phyloP scores from a whole-genome alignment of 2,888 invertebrate genomes.

The Drosophila niveifrons region DNA sequence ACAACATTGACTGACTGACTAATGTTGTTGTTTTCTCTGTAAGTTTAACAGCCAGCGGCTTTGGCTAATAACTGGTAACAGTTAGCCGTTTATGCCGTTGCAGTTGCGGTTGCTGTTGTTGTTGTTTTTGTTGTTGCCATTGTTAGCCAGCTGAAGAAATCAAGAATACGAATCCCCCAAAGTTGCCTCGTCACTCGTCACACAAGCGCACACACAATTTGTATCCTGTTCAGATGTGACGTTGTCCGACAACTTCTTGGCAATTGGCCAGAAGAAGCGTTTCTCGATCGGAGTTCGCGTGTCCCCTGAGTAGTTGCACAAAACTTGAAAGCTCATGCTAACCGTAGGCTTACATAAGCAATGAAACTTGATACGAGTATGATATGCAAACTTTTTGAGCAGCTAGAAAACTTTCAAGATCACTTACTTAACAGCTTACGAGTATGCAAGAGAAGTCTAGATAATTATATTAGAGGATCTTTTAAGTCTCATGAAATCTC shows the following conservation, averaged over 20 bases:
- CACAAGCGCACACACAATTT: slow-evolving; percentile 14
- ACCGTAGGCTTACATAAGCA: background rate
- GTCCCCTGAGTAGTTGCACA: background rate
- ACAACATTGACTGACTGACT: too few relatives aligned
- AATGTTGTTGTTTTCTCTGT: too few relatives aligned
- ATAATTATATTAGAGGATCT: background rate
- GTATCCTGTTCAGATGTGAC: slow-evolving; percentile 54
- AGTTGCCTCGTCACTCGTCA: slow-evolving; percentile 20
- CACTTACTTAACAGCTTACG: too few relatives aligned
- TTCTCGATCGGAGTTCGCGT: slow-evolving; percentile 11
- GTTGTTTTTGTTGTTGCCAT: slow-evolving; percentile 14
- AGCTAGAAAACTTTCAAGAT: too few relatives aligned
- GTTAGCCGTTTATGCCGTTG: slow-evolving; percentile 52
- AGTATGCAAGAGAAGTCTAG: too few relatives aligned
- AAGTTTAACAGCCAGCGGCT: slow-evolving; percentile 26
- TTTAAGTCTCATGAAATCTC: background rate
- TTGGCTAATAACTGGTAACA: slow-evolving; percentile 60
- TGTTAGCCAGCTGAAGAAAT: slow-evolving; percentile 41
- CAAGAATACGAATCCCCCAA: slow-evolving; percentile 37
- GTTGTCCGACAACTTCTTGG: slow-evolving; percentile 41
- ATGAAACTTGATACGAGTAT: background rate
- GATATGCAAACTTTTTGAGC: too few relatives aligned
- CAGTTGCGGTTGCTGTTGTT: slow-evolving; percentile 15
- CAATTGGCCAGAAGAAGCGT: slow-evolving; percentile 21
- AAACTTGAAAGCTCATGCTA: background rate